Evolutionary conservation across 2,888 invertebrate genomes (phyloP), one percentile per base, ranked within the genome.

Genomic region (Desoria tigrina): DNA sequence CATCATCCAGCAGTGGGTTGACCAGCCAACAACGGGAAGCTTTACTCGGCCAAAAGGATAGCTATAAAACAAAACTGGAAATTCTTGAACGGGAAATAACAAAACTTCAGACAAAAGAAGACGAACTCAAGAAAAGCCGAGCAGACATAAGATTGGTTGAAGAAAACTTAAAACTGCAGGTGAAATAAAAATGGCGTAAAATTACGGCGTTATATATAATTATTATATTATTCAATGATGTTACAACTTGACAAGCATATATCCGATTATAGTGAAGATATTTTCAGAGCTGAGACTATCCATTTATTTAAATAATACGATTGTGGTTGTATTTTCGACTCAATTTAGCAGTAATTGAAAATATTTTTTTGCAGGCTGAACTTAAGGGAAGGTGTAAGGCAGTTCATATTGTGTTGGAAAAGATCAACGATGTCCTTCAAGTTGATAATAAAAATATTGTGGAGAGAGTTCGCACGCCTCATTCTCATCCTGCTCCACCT

Each of bases 151-250:
- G 58, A 21, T 56, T 72, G 1, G 61, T 75, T 11, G 74, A 89
- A 78, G 90, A 92, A 80, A 92, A 92, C 80, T 87, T 88, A 77
- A 90, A 90, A 77, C 81, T 92, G 61, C 92, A 92, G 90, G 92
- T 91, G 83, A 18, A 21, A 11, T 84, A 45, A 39, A 39, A 39
- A 39, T 39, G 39, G 9, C n/a, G n/a, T n/a, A n/a, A n/a, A n/a
- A n/a, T n/a, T n/a, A n/a, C n/a, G n/a, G 6, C 11, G 4, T 6
- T 23, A 4, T 53, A 7, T 7, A 56, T 21, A n/a, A 18, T 42
- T 51, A 32, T 16, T 18, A 50, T 60, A 64, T 54, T 55, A 60
- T 45, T 45, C 32, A 24, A 66, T 62, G 58, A 65, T 67, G 64
- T 68, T 69, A 49, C n/a, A 61, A 16, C 53, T 59, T 28, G 65